These are phyloP conservation scores for Graphium colonna DNA, from an alignment of 2,888 invertebrate species.

Conservation along the genomic window DNA sequence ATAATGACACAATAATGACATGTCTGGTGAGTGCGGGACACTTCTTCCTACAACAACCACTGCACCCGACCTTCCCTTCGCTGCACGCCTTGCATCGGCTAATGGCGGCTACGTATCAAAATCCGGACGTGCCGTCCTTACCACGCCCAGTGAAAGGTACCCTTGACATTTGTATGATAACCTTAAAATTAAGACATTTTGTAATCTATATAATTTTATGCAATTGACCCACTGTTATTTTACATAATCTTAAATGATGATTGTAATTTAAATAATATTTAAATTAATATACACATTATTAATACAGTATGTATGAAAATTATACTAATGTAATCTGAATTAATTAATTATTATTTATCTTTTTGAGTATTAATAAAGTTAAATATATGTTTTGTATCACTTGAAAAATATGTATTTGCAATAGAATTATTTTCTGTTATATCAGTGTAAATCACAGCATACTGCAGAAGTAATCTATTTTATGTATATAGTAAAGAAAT, in stretches of 20 bases:
- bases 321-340: not conserved
- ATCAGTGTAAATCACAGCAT: too few relatives aligned
- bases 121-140: constrained; percentile 88
- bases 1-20: constrained; percentile 95
- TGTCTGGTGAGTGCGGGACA: constrained; percentile 92
- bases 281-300: not conserved
- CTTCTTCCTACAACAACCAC: constrained; percentile 96
- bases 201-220: constrained; percentile 1
- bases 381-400: not conserved
- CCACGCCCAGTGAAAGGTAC: constrained; percentile 89
- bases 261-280: not conserved
- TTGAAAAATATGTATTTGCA: too few relatives aligned
- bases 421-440: too few relatives aligned
- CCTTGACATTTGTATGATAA: constrained; percentile 13
- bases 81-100: constrained; percentile 88
- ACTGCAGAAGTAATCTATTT: too few relatives aligned
- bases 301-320: not conserved
- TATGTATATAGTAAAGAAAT: too few relatives aligned
- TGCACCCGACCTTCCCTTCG: constrained; percentile 95
- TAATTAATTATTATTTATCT: too few relatives aligned
- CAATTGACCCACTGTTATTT: not conserved
- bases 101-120: constrained; percentile 91
- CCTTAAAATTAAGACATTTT: not conserved
- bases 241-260: not conserved
- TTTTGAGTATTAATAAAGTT: not conserved